Percentiles rank a stretch among this genome's conserved stretches.
These are phyloP conservation scores for Drosophila watanabei DNA, from an alignment of 1,140 invertebrate species.

Conservation along the genomic window DNA sequence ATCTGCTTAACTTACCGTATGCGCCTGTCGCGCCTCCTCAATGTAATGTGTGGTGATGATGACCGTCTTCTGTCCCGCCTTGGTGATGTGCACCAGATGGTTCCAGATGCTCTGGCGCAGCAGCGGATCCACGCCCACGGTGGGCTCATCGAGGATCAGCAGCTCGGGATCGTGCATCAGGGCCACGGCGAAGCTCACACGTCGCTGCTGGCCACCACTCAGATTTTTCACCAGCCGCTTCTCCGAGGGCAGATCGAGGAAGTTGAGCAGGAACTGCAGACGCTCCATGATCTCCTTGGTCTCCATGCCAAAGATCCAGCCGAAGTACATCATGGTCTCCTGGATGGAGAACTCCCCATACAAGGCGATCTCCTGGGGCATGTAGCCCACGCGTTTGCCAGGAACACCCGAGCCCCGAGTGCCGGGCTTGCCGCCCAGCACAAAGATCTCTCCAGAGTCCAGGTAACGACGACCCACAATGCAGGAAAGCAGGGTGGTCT, in stretches of 20 bases:
- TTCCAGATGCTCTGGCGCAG: slow-evolving; percentile 97
- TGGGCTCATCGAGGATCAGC: slow-evolving; percentile 97
- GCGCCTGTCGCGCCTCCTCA: slow-evolving; percentile 95
- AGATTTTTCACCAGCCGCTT: slow-evolving; percentile 95
- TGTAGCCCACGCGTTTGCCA: slow-evolving; percentile 93
- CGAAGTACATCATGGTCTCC: slow-evolving; percentile 98
- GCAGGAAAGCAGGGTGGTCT: slow-evolving; percentile 94
- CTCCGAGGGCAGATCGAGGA: slow-evolving; percentile 94
- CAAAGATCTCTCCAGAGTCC: slow-evolving; percentile 93
- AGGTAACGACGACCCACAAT: slow-evolving; percentile 92
- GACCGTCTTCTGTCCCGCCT: slow-evolving; percentile 93
- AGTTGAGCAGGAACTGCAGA: slow-evolving; percentile 94
- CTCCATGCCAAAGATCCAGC: slow-evolving; percentile 97
- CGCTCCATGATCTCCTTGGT: slow-evolving; percentile 92
- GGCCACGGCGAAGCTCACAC: slow-evolving; percentile 96
- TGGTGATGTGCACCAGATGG: slow-evolving; percentile 94
- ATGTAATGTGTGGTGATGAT: slow-evolving; percentile 98
- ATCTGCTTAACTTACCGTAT: slow-evolving; percentile 89
- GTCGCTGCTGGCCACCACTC: slow-evolving; percentile 96
- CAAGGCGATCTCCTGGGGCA: slow-evolving; percentile 96
- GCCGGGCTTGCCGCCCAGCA: slow-evolving; percentile 93
- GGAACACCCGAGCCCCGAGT: slow-evolving; percentile 94
- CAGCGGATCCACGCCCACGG: slow-evolving; percentile 96
- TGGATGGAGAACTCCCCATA: slow-evolving; percentile 97
- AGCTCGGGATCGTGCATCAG: slow-evolving; percentile 97